phyloP scores from a whole-genome alignment of 2,113 vertebrate genomes.

The Tichodroma muraria region DNA sequence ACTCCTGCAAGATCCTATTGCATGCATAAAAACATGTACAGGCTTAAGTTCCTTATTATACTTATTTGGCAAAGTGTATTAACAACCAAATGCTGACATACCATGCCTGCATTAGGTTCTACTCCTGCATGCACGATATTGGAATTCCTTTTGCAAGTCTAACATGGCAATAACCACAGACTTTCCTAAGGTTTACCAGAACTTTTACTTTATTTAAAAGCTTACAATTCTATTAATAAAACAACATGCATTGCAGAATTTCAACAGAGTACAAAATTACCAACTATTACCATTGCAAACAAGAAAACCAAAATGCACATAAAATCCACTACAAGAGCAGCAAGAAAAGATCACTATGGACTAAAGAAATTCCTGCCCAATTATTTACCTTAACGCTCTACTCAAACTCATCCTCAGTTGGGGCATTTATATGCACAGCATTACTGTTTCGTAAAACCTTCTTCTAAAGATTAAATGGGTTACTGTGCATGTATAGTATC shows the following conservation, averaged over 20 bases:
- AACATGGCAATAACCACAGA: neutral
- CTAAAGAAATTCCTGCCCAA: neutral
- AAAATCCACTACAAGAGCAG: neutral
- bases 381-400: neutral
- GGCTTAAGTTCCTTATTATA: neutral
- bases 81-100: neutral
- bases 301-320: neutral
- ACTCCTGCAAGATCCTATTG: neutral
- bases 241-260: neutral
- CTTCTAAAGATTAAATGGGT: neutral
- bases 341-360: neutral
- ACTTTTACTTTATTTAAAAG: neutral
- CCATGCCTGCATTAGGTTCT: neutral
- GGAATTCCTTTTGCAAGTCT: neutral
- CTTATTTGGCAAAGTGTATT: neutral
- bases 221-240: neutral
- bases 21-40: neutral
- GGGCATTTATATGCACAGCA: neutral
- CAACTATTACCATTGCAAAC: neutral
- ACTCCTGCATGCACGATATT: fast-evolving
- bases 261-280: neutral
- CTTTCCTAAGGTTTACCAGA: neutral
- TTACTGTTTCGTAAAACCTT: neutral
- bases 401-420: neutral
- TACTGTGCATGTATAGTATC: neutral